Evolutionary conservation across 1,140 invertebrate genomes (phyloP), one percentile per base, ranked within the genome.

Genomic region (Macrotrachela quadricornifera): DNA sequence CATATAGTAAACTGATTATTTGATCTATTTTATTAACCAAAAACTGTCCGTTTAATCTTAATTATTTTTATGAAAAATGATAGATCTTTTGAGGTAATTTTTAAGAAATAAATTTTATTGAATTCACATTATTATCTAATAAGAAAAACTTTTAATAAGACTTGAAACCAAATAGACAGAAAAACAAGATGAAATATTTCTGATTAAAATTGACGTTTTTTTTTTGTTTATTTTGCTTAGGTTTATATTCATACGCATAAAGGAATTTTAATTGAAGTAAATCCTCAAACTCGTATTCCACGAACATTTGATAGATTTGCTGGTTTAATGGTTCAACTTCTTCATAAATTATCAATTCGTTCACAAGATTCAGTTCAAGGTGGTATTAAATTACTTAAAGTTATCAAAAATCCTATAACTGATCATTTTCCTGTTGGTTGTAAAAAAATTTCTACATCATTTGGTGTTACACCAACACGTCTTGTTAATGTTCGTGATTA

Each of bases 261-360:
- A 64, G 96, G 96, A 78, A 87, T 95, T 44, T 71, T 99, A 0
- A 96, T 99, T 62, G 88, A 97, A 80, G 79, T 99, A 18, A 90
- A 92, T 73, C 91, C 94, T 45, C 90, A 95, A 70, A 97, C 90
- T 10, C 79, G 92, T 63, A 92, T 99, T 65, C 94, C 94, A 1
- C 77, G 92, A 61, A 97, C 92, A 13, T 97, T 91, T 64, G 92
- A 95, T 65, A 76, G 92, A 64, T 99, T 99, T 77, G 86, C 88
- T 63, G 91, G 90, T 43, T 71, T 97, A 15, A 96, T 99, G 80
- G 91, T 97, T 43, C 91, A 97, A 77, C 72, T 97, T 12, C 74
- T 97, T 43, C 86, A 94, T 63, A 94, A 94, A 72, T 82, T 90
- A 62, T 79, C 78, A 55, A 84, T 99, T 18, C 74, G 85, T 62